These are phyloP conservation scores for Tigriopus japonicus DNA, from an alignment of 1,140 invertebrate genomes.

Conservation along the genomic window DNA sequence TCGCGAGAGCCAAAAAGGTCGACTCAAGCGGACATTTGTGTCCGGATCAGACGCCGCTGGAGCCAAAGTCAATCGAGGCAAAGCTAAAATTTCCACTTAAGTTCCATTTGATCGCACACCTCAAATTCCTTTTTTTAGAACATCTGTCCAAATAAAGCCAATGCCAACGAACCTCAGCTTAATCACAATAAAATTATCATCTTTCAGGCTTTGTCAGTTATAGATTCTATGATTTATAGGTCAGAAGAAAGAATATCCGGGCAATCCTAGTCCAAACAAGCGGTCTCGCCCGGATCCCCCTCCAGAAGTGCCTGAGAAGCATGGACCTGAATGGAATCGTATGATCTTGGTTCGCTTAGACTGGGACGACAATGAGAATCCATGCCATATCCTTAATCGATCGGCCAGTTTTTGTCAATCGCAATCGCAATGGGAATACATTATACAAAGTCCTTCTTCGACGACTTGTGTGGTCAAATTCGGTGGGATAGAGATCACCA, in stretches of 20 bases:
- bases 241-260: background rate
- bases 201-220: background rate
- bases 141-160: too few relatives aligned
- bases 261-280: background rate
- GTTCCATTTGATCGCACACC: background rate
- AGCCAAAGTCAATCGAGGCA: slow-evolving; percentile 38
- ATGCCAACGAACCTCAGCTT: too few relatives aligned
- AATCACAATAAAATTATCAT: background rate
- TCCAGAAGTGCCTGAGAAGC: too few relatives aligned
- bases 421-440: background rate
- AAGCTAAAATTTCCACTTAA: background rate
- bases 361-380: background rate
- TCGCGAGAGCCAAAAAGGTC: slow-evolving; percentile 41
- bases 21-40: slow-evolving; percentile 50
- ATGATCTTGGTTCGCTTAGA: background rate
- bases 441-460: too few relatives aligned
- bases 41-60: slow-evolving; percentile 50
- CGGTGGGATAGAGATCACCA: too few relatives aligned
- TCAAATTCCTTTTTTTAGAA: too few relatives aligned
- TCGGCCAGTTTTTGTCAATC: background rate
- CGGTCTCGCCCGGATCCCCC: too few relatives aligned
- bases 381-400: background rate
- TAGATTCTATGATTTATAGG: background rate
- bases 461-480: too few relatives aligned
- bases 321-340: background rate